Conservation (phyloP, 2,888 invertebrate species). For the Himalopsyche japonica region DNA sequence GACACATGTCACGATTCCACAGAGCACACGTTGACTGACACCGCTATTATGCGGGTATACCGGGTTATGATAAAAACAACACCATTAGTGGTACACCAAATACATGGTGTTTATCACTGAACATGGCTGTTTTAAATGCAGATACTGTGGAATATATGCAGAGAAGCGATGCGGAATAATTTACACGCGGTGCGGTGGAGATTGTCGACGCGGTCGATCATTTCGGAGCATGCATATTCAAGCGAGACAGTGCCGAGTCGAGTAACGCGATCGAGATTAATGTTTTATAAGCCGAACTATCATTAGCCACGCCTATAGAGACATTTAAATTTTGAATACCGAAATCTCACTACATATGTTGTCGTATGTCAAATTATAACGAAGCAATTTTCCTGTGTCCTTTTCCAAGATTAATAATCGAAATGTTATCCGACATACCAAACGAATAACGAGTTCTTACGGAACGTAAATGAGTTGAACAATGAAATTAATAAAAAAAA, state of each 20-base stretch:
- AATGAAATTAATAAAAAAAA: too few relatives aligned
- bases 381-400: neutral
- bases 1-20: too few relatives aligned
- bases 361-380: neutral
- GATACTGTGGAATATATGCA: neutral
- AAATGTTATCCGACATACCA: too few relatives aligned
- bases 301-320: neutral
- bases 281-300: neutral
- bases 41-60: too few relatives aligned
- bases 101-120: neutral
- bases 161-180: neutral
- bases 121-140: neutral
- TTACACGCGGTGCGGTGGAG: neutral
- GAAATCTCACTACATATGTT: neutral
- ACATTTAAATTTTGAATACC: neutral
- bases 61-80: neutral
- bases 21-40: too few relatives aligned
- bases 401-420: too few relatives aligned
- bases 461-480: too few relatives aligned
- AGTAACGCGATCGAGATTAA: neutral
- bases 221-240: neutral
- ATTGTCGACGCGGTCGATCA: neutral
- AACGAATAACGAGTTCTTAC: too few relatives aligned
- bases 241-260: neutral
- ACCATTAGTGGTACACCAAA: neutral